Evolutionary conservation across 2,888 invertebrate species (phyloP).

Genomic region (Watsonalla cultraria): DNA sequence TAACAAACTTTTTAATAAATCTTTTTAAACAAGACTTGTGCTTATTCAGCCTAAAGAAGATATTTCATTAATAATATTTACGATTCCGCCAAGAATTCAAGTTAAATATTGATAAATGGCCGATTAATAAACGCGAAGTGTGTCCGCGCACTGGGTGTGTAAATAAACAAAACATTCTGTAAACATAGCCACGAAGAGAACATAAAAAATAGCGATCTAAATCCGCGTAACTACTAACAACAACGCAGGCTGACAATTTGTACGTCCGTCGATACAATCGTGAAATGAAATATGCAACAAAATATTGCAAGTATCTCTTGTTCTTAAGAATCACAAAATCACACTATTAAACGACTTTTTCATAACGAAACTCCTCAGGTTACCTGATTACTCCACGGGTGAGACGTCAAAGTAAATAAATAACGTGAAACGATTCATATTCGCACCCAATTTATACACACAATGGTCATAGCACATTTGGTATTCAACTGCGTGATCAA

Average conservation of each 20-base stretch:
- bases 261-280: conserved; percentile 20
- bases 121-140: conserved; percentile 28
- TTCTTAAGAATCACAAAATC: conserved; percentile 18
- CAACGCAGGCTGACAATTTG: conserved; percentile 21
- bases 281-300: conserved; percentile 33
- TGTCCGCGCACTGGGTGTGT: conserved; percentile 49
- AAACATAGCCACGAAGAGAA: conserved; percentile 64
- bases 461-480: conserved; percentile 69
- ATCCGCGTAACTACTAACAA: conserved; percentile 25
- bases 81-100: background rate
- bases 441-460: conserved; percentile 53
- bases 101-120: conserved; percentile 12
- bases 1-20: background rate
- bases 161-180: conserved; percentile 72
- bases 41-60: background rate
- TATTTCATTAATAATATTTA: conserved; percentile 1
- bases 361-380: conserved; percentile 23
- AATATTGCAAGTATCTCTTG: conserved; percentile 9
- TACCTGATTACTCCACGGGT: conserved; percentile 44
- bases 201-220: conserved; percentile 57
- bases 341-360: conserved; percentile 7
- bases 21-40: background rate
- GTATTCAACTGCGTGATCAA: conserved; percentile 63
- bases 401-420: conserved; percentile 55
- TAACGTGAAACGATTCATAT: conserved; percentile 57